phyloP scores from a whole-genome alignment of 1,140 invertebrate species.

The Drosophila paulistorum region DNA sequence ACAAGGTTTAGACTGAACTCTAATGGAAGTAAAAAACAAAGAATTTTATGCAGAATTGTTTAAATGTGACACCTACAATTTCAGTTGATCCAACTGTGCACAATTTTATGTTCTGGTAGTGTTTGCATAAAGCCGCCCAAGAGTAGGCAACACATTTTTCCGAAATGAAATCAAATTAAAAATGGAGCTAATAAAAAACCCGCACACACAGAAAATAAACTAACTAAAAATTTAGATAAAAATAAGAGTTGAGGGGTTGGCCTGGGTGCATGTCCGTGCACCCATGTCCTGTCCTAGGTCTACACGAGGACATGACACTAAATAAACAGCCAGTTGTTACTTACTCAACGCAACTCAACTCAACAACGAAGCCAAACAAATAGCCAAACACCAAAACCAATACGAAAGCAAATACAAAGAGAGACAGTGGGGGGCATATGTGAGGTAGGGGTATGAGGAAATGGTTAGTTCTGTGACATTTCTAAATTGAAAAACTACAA shows the following conservation, averaged over 20 bases:
- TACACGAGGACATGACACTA: constrained; percentile 65
- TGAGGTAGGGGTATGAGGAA: constrained; percentile 52
- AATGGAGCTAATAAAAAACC: constrained; percentile 63
- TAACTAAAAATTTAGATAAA: constrained; percentile 63
- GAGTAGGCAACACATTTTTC: constrained; percentile 58
- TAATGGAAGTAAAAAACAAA: background rate
- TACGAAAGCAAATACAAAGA: constrained; percentile 28
- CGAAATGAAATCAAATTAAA: constrained; percentile 54
- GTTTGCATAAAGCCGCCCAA: constrained; percentile 46
- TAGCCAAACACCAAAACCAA: constrained; percentile 49
- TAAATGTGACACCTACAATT: background rate
- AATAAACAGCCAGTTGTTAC: constrained; percentile 78
- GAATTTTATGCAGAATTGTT: background rate
- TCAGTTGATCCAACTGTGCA: constrained; percentile 6
- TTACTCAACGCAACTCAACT: constrained; percentile 53
- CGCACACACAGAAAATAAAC: constrained; percentile 14
- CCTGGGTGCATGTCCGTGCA: background rate
- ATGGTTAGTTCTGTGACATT: constrained; percentile 80
- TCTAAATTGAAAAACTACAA: constrained; percentile 81
- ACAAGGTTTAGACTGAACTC: background rate
- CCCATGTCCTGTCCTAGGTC: constrained; percentile 36
- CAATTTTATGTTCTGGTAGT: constrained; percentile 33
- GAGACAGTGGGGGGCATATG: background rate
- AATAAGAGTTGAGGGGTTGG: constrained; percentile 40
- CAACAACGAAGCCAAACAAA: constrained; percentile 69